These are phyloP conservation scores for Chrysotoxum bicinctum DNA, from an alignment of 2,888 invertebrate species.

Conservation along the genomic window DNA sequence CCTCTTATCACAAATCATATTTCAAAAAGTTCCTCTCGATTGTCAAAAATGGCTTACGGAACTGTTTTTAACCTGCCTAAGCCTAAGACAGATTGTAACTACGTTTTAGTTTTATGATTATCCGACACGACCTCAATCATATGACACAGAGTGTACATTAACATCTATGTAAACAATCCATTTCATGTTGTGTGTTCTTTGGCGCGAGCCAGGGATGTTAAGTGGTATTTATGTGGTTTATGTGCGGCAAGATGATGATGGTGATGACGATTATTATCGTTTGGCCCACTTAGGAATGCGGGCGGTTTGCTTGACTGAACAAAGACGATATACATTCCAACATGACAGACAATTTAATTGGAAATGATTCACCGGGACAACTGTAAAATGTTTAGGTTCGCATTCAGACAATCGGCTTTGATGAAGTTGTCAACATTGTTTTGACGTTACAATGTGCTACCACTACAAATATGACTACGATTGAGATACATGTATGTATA, in stretches of 20 bases:
- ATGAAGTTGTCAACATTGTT: constrained; percentile 47
- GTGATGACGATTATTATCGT: constrained; percentile 10
- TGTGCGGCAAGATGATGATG: not conserved
- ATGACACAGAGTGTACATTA: not conserved
- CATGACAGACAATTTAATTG: constrained; percentile 46
- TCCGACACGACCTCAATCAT: not conserved
- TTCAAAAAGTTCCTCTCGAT: no score
- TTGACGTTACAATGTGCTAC: constrained; percentile 18
- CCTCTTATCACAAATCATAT: no score
- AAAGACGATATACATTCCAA: constrained; percentile 31
- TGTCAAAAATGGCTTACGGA: no score
- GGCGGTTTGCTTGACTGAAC: not conserved
- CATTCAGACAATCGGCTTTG: not conserved
- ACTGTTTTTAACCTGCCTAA: no score
- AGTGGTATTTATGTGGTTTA: constrained; percentile 26
- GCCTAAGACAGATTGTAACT: no score
- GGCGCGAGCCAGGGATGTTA: constrained; percentile 20
- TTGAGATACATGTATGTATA: not conserved
- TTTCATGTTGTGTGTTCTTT: constrained; percentile 9
- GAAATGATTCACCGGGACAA: constrained; percentile 20
- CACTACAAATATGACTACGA: not conserved
- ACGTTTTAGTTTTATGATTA: no score
- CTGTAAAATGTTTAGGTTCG: not conserved
- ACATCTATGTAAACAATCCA: constrained; percentile 14
- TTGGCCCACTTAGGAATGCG: constrained; percentile 34